These are phyloP conservation scores for Drosophila conformis DNA, from an alignment of 2,888 invertebrate genomes.

Conservation along the genomic window DNA sequence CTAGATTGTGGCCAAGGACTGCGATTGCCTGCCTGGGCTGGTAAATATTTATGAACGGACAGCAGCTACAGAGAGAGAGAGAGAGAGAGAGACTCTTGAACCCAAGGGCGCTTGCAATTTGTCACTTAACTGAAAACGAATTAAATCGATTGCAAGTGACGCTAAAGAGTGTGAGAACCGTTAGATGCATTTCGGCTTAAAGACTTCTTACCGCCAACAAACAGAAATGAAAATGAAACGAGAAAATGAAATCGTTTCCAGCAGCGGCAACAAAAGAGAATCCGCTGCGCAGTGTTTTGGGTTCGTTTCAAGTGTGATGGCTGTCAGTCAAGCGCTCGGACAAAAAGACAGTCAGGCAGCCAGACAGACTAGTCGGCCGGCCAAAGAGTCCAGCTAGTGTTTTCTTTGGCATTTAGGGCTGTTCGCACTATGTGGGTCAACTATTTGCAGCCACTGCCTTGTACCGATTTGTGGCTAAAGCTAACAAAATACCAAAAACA, in stretches of 20 bases:
- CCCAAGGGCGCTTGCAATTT: conserved; percentile 60
- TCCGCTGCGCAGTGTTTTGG: conserved; percentile 41
- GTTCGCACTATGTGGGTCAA: conserved; percentile 63
- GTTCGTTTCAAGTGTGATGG: conserved; percentile 43
- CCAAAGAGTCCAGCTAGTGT: conserved; percentile 18
- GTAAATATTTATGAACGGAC: conserved; percentile 46
- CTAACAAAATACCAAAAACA: conserved; percentile 27
- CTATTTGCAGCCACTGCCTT: conserved; percentile 35
- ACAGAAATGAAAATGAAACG: conserved; percentile 68
- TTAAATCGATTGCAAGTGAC: conserved; percentile 33
- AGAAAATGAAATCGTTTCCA: conserved; percentile 69
- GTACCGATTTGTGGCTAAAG: conserved; percentile 20
- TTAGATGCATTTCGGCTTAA: conserved; percentile 40
- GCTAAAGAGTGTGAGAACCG: conserved; percentile 53
- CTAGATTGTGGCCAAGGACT: conserved; percentile 53
- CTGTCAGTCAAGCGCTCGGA: conserved; percentile 54
- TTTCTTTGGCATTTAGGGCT: conserved; percentile 45
- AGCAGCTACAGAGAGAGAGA: conserved; percentile 4
- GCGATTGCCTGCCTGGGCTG: conserved; percentile 19
- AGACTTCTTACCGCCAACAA: conserved; percentile 43
- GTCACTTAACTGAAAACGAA: conserved; percentile 52
- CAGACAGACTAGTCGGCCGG: conserved; percentile 2
- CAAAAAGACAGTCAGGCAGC: not conserved
- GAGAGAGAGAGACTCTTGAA: conserved; percentile 3
- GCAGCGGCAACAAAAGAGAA: conserved; percentile 63